Evolutionary conservation across 2,888 invertebrate species (phyloP), one percentile per base, ranked within the genome.

Genomic region (Rhamphomyia laevipes): DNA sequence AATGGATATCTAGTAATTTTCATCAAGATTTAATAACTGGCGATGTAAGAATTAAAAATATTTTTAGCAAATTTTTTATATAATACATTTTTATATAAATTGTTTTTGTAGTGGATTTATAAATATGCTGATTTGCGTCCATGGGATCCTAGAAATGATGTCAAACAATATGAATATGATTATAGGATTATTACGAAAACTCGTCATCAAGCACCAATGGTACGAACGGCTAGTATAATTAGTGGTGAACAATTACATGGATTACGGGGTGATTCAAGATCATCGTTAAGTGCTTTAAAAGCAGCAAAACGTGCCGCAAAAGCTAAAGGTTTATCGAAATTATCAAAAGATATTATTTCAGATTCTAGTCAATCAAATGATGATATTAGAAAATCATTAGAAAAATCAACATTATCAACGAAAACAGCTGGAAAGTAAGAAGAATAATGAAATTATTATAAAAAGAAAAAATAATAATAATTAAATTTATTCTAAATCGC

Each of bases 131-230:
- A 89, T 69, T 74, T 83, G 49, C 74, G 93, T 40, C 90, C 93
- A 0, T 95, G 95, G 94, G 88, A 91, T 71, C 77, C 81, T 0
- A 75, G 83, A 48, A 89, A 90, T 55, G 94, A 95, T 66, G 68
- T 89, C 21, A 74, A 86, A 54, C 94, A 94, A 63, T 93, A 84
- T 65, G 94, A 95, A 65, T 77, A 80, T 7, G 80, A 87, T 47
- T 93, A 83, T 65, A 73, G 83, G 45, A 82, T 94, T 37, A 75
- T 81, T 49, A 88, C 90, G 2, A 81, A 84, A 65, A 85, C 86
- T 9, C 76, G 80, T 49, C 85, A 84, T 65, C 79, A 79, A 56
- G 82, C 86, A 18, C 83, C 86, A 43, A 80, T 84, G 61, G 81
- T 85, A 59, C 74, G 84, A 53, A 80, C 83, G 31, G 75, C 80